These are phyloP conservation scores for Diorhabda elongata DNA, from an alignment of 1,140 invertebrate species.

Conservation along the genomic window DNA sequence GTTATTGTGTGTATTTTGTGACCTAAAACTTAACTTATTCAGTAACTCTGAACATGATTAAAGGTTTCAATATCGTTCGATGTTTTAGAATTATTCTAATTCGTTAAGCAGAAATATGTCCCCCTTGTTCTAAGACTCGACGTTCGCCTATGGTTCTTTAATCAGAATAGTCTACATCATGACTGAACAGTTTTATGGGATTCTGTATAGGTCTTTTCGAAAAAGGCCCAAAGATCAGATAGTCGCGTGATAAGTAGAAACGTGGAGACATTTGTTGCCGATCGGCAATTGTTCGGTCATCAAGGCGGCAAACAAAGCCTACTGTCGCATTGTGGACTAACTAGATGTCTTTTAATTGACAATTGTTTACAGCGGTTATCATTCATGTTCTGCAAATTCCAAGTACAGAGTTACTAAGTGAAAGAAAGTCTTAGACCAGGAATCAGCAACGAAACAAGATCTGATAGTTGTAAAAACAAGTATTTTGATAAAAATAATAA, in stretches of 20 bases:
- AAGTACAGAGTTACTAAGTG: constrained; percentile 37
- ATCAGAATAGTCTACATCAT: constrained; percentile 3
- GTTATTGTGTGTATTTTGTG: no score
- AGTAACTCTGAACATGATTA: no score
- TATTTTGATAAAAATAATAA: no score
- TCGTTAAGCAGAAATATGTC: no score
- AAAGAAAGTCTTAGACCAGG: not conserved
- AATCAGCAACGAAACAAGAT: no score
- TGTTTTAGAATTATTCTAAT: no score
- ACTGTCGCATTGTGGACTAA: constrained; percentile 44
- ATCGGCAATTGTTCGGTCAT: constrained; percentile 40
- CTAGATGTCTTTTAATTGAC: constrained; percentile 47
- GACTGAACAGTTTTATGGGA: constrained; percentile 9
- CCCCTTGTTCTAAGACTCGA: no score
- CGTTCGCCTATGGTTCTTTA: not conserved
- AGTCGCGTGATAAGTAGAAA: constrained; percentile 43
- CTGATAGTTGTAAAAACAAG: no score
- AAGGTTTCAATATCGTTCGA: no score
- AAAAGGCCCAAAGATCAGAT: constrained; percentile 33
- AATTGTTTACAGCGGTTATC: constrained; percentile 48
- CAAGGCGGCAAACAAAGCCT: constrained; percentile 44
- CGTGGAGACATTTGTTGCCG: constrained; percentile 38
- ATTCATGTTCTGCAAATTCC: constrained; percentile 48
- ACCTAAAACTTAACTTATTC: no score
- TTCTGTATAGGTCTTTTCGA: constrained; percentile 3